Base-by-base conservation (phyloP, 1,140 invertebrate species). In the Dryas iulia region DNA sequence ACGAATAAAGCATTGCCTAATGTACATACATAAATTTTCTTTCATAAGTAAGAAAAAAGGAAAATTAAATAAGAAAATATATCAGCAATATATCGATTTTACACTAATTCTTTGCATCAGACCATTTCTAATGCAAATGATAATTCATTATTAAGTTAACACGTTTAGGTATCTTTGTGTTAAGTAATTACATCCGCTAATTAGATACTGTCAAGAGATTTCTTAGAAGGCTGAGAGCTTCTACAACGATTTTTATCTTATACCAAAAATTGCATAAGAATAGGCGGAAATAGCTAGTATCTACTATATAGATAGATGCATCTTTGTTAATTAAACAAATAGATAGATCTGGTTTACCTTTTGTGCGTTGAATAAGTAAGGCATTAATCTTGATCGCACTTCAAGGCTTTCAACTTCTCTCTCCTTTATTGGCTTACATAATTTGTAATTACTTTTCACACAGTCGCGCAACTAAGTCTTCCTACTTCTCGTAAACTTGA, bases 391-490 rank as follows among this genome's bases (percentile, higher is more conserved):
- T 69, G 69, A 80, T 82, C 72, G 66, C 33, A 61, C 57, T 71
- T 77, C 76, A 82, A 82, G 79, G 78, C 75, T 68, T 66, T 71
- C 78, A 82, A 80, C 81, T 86, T 47, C 18, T 47, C 83, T 83
- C 84, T 76, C 81, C 73, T 76, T 84, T 69, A 84, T 79, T 80
- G 69, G 47, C 73, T 84, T 89, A 84, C 74, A 84, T 88, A 85
- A 88, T 82, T 79, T 81, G 68, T 83, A 87, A 87, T 83, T 84
- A 80, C 80, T 74, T 86, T 87, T 81, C 81, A 82, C 79, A 86
- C 74, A 83, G 61, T 57, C 67, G 73, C 73, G 73, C 78, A 78
- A 81, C 73, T 69, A 67, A 73, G 82, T 81, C 79, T 89, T 89
- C 82, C 78, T 83, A 78, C 69, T 76, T 84, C 79, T 80, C 66